Evolutionary conservation across 2,797 vertebrate genomes (phyloP).

Genomic region (Lagodon rhomboides): DNA sequence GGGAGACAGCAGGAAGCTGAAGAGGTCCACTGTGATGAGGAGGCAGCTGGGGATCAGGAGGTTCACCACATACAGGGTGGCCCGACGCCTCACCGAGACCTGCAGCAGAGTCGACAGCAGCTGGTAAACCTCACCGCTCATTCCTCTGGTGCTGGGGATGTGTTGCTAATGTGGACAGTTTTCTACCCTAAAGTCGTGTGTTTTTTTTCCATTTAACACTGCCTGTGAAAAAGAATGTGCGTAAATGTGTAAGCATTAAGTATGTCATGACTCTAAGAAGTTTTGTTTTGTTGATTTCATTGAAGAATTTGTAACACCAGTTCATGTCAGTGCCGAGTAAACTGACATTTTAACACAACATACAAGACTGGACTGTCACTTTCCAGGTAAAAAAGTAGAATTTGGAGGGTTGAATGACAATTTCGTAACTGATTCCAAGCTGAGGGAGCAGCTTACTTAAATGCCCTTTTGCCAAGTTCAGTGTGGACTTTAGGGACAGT

Average conservation of each 20-base stretch:
- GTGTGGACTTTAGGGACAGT: too few relatives aligned
- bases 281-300: not conserved
- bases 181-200: not conserved
- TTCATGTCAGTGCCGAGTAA: not conserved
- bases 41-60: constrained; percentile 85
- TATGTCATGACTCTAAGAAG: not conserved
- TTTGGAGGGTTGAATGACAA: not conserved
- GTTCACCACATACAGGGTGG: constrained; percentile 75
- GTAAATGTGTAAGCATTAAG: too few relatives aligned
- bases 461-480: too few relatives aligned
- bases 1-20: constrained; percentile 85
- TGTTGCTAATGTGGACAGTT: not conserved
- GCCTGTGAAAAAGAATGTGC: not conserved
- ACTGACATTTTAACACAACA: not conserved
- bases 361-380: too few relatives aligned
- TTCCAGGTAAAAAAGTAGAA: not conserved
- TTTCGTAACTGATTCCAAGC: too few relatives aligned
- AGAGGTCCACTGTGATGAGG: constrained; percentile 83
- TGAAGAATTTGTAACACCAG: not conserved
- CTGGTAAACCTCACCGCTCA: not conserved
- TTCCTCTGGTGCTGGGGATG: not conserved
- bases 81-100: constrained; percentile 50
- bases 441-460: too few relatives aligned
- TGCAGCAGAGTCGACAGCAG: constrained; percentile 2
- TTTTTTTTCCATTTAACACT: not conserved